Evolutionary conservation across 2,797 vertebrate species (phyloP).

Genomic region (Steatocranus sp.): DNA sequence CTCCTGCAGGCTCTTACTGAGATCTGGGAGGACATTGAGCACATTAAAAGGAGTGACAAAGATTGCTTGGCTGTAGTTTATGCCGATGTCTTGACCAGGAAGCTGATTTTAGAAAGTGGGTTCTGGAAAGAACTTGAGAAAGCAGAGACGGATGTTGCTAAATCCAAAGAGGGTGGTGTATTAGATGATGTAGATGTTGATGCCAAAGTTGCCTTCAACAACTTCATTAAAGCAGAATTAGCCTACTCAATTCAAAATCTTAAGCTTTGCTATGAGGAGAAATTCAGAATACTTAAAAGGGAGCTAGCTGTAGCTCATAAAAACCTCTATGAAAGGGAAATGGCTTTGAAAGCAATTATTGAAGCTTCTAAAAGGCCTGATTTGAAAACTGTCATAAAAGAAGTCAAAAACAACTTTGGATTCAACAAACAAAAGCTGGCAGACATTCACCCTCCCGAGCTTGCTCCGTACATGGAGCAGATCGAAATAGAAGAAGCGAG

Average conservation of each 20-base stretch:
- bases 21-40: conserved; percentile 77
- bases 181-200: conserved; percentile 46
- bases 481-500: conserved; percentile 70
- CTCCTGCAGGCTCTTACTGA: conserved; percentile 77
- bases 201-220: conserved; percentile 53
- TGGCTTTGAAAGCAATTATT: conserved; percentile 78
- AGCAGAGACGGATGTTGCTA: conserved; percentile 56
- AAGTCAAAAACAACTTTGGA: conserved; percentile 72
- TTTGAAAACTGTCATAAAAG: conserved; percentile 79
- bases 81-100: conserved; percentile 82
- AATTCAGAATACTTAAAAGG: conserved; percentile 80
- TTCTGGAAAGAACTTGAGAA: conserved; percentile 87
- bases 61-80: conserved; percentile 72
- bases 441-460: conserved; percentile 65
- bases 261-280: conserved; percentile 81
- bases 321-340: conserved; percentile 82
- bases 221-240: conserved; percentile 85
- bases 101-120: conserved; percentile 84
- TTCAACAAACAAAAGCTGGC: conserved; percentile 64
- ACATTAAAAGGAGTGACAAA: conserved; percentile 68
- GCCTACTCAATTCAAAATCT: conserved; percentile 83
- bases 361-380: conserved; percentile 77
- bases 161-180: conserved; percentile 27
- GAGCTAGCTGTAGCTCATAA: conserved; percentile 80
- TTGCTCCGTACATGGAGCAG: conserved; percentile 70